A percentile compares a stretch with the other conserved stretches of the same genome.
phyloP scores from a whole-genome alignment of 2,797 vertebrate species.

The Carapus acus region DNA sequence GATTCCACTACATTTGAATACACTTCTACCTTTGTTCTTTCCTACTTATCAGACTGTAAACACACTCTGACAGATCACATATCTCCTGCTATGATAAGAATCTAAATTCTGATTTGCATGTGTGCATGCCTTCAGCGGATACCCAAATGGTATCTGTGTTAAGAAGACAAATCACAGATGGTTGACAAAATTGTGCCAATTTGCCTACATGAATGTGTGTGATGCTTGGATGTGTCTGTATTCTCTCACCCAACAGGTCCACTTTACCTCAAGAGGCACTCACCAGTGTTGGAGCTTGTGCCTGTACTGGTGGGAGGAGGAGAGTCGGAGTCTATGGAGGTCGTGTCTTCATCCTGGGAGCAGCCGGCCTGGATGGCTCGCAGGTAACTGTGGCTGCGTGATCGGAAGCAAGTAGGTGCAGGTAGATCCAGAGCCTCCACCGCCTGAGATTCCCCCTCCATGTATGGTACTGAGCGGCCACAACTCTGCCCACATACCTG shows the following conservation, averaged over 20 bases:
- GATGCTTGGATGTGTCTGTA: background rate
- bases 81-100: too few species aligned
- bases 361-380: conserved; percentile 97
- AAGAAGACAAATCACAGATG: background rate
- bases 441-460: conserved; percentile 79
- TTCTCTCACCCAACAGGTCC: background rate
- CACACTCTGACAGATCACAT: too few species aligned
- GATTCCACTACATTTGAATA: too few species aligned
- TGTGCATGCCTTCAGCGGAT: too few species aligned
- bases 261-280: conserved; percentile 65
- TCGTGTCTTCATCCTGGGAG: conserved; percentile 92
- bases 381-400: conserved; percentile 97
- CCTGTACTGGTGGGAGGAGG: conserved; percentile 79
- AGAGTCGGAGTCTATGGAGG: conserved; percentile 87
- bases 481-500: conserved; percentile 83
- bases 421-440: conserved; percentile 90
- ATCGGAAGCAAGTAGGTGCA: conserved; percentile 91
- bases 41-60: too few species aligned
- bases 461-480: conserved; percentile 74
- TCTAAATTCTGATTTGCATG: background rate
- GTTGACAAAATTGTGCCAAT: background rate
- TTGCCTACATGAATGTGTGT: background rate
- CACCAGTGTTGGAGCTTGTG: conserved; percentile 82
- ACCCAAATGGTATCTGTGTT: too few species aligned
- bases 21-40: too few species aligned